These are phyloP conservation scores for Drosophila imparisetae DNA, from an alignment of 2,888 invertebrate species.

Conservation along the genomic window DNA sequence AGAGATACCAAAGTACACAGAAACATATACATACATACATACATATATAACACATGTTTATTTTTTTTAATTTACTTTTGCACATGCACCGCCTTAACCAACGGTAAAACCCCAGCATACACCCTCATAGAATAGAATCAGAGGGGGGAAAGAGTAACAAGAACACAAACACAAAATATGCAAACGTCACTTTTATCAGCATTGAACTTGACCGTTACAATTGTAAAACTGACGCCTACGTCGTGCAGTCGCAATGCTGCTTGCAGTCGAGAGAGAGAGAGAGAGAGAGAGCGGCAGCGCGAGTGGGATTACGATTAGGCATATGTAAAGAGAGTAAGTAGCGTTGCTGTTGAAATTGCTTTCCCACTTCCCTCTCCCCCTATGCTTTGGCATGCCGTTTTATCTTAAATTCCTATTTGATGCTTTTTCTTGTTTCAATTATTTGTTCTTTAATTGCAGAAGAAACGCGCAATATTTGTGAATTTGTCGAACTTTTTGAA, in stretches of 20 bases:
- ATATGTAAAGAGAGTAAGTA: constrained; percentile 1
- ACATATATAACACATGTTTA: not conserved
- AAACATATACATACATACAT: not conserved
- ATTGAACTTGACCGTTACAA: constrained; percentile 52
- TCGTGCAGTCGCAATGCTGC: constrained; percentile 1
- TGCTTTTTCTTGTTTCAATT: constrained; percentile 16
- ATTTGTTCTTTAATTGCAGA: constrained; percentile 6
- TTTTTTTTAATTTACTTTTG: not conserved
- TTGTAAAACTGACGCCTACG: constrained; percentile 2
- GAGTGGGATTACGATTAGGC: not conserved
- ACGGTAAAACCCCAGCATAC: not conserved
- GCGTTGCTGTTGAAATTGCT: constrained; percentile 3
- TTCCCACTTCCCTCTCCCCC: not conserved
- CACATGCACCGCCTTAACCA: not conserved
- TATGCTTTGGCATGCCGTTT: not conserved
- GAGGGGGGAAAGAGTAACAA: not conserved
- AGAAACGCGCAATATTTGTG: constrained; percentile 51
- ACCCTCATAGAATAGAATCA: not conserved
- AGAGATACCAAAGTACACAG: constrained; percentile 1
- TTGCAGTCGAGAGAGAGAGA: not conserved
- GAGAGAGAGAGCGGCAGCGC: not conserved
- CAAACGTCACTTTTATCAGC: constrained; percentile 15
- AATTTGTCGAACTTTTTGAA: constrained; percentile 54
- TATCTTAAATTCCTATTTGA: constrained; percentile 15
- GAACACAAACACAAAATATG: not conserved